phyloP scores from a whole-genome alignment of 2,113 vertebrate species.

The Odocoileus virginianus region DNA sequence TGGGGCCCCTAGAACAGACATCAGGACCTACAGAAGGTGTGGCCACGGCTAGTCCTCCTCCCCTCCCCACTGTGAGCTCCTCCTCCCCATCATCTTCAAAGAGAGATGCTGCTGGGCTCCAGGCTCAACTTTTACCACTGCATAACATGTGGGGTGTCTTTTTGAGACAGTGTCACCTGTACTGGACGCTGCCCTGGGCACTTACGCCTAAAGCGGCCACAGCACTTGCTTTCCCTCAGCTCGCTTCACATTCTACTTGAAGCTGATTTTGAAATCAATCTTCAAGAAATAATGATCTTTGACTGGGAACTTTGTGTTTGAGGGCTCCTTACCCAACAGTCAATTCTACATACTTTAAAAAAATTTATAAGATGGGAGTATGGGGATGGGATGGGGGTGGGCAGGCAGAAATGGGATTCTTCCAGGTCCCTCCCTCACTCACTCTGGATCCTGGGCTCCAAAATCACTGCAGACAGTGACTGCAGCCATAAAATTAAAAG shows the following conservation, averaged over 20 bases:
- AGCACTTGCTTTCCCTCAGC: neutral
- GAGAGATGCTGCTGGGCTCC: neutral
- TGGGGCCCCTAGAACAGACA: neutral
- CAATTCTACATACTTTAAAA: neutral
- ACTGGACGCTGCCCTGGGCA: neutral
- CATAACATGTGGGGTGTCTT: neutral
- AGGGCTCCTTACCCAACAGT: neutral
- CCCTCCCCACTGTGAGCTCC: neutral
- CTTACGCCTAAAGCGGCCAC: neutral
- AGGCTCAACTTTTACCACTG: neutral
- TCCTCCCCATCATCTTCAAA: neutral
- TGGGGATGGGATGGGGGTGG: fast-evolving
- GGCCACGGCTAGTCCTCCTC: neutral
- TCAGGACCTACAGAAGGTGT: too few relatives aligned
- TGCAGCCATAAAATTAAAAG: neutral
- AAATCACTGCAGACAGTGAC: neutral
- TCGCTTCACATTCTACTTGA: neutral
- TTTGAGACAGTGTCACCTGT: neutral
- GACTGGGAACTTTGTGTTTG: neutral
- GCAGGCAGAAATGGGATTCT: neutral
- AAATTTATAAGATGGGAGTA: neutral
- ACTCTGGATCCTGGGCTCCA: neutral
- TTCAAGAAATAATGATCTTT: neutral
- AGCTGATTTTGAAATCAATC: neutral
- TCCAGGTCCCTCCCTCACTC: neutral